phyloP scores from a whole-genome alignment of 2,888 invertebrate genomes.

The Acanthococcus lagerstroemiae region DNA sequence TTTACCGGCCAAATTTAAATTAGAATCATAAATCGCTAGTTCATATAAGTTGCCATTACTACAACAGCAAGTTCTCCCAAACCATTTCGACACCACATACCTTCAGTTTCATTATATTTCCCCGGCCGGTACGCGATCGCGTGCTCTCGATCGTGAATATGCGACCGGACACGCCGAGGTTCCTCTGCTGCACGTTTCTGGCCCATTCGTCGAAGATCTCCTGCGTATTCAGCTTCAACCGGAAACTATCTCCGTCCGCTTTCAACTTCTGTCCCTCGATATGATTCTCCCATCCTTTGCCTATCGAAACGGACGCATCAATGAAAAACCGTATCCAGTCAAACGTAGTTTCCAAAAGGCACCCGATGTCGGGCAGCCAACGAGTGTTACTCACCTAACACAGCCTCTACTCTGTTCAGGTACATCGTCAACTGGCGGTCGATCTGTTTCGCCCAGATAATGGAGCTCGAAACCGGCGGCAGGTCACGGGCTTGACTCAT shows the following conservation, averaged over 20 bases:
- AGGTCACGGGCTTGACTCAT: conserved; percentile 87
- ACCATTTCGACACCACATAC: conserved; percentile 41
- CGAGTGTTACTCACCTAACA: conserved; percentile 68
- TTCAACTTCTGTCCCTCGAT: conserved; percentile 97
- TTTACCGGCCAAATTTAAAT: too few species aligned
- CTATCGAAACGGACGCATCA: conserved; percentile 41
- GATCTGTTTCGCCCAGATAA: conserved; percentile 98
- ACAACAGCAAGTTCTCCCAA: too few species aligned
- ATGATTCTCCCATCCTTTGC: conserved; percentile 98
- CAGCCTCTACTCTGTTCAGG: conserved; percentile 93
- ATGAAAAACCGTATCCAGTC: too few species aligned
- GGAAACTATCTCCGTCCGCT: conserved; percentile 95
- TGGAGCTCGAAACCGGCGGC: conserved; percentile 94
- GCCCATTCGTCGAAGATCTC: conserved; percentile 99
- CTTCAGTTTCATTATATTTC: conserved; percentile 75
- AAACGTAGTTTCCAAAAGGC: too few species aligned
- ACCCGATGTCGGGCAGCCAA: too few species aligned
- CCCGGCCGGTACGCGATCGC: conserved; percentile 63
- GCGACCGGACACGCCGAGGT: conserved; percentile 84
- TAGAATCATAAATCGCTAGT: too few species aligned
- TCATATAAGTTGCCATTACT: too few species aligned
- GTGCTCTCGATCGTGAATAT: conserved; percentile 88
- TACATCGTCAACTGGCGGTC: conserved; percentile 94
- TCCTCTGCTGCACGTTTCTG: conserved; percentile 82
- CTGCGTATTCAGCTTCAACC: conserved; percentile 88